A percentile compares a stretch with the other conserved stretches of the same genome.
These are phyloP conservation scores for Heliangelus exortis DNA, from an alignment of 2,797 vertebrate species.

Conservation along the genomic window DNA sequence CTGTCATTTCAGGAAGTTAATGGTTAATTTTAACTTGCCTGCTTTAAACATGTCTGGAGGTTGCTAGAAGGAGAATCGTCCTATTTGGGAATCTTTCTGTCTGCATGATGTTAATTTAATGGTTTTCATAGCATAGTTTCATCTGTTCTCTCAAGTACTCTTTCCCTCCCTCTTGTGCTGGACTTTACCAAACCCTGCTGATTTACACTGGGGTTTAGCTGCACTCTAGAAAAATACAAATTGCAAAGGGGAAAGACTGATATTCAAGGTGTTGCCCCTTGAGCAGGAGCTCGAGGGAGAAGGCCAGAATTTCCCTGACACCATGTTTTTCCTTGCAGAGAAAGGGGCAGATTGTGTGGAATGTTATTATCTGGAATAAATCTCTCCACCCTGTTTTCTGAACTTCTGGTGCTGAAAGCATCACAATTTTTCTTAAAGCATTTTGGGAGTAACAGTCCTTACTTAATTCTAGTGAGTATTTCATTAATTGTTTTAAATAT, in stretches of 20 bases:
- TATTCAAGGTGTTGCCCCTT: not conserved
- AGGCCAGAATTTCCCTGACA: not conserved
- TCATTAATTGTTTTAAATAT: conserved; percentile 1
- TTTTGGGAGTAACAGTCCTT: not conserved
- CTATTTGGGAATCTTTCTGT: not conserved
- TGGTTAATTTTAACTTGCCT: not conserved
- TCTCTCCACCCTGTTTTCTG: not conserved
- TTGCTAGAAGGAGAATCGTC: not conserved
- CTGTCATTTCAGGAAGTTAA: not conserved
- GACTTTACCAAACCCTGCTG: not conserved
- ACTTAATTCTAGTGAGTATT: not conserved
- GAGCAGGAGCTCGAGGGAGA: not conserved
- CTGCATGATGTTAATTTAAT: not conserved
- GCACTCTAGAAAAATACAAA: not conserved
- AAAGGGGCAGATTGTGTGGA: not conserved
- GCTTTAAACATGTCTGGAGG: not conserved
- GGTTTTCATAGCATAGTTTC: not conserved
- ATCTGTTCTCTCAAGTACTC: not conserved
- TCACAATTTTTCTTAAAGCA: not conserved
- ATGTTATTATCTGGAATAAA: not conserved
- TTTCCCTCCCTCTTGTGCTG: not conserved
- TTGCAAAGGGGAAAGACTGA: not conserved
- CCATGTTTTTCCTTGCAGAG: not conserved
- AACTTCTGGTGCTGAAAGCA: not conserved
- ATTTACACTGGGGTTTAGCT: not conserved